Evolutionary conservation across 2,888 invertebrate genomes (phyloP).

Genomic region (Drosophila recens): DNA sequence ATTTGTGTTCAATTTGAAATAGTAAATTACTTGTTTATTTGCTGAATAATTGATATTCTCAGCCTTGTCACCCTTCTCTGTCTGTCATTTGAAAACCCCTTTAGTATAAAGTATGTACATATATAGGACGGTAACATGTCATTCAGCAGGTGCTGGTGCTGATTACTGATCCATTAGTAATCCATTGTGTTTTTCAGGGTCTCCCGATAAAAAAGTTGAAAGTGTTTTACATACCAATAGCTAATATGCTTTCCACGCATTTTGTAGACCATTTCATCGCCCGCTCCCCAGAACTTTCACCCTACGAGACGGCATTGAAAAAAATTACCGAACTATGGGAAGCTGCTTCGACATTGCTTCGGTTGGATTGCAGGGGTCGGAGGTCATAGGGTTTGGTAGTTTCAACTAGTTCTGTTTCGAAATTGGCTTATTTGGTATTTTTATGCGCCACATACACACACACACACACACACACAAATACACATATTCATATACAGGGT

Average conservation of each 20-base stretch:
- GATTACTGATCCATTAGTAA: neutral
- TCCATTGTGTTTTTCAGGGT: neutral
- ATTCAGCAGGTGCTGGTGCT: neutral
- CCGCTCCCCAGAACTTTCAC: neutral
- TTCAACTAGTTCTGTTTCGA: conserved; percentile 73
- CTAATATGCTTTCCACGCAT: conserved; percentile 16
- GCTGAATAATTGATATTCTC: too few relatives aligned
- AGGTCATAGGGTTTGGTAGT: conserved; percentile 15
- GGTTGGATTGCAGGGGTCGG: conserved; percentile 2
- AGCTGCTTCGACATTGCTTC: conserved; percentile 19
- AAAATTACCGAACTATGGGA: conserved; percentile 32
- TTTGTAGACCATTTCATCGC: neutral
- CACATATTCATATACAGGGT: conserved; percentile 15
- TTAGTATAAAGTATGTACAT: too few relatives aligned
- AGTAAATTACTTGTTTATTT: too few relatives aligned
- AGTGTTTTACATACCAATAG: conserved; percentile 5
- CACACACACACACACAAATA: conserved; percentile 20
- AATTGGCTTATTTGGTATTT: conserved; percentile 81
- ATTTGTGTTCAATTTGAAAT: too few relatives aligned
- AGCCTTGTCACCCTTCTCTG: too few relatives aligned
- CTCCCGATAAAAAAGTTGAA: neutral
- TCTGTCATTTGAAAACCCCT: too few relatives aligned
- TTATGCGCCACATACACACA: conserved; percentile 57
- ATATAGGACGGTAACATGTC: too few relatives aligned
- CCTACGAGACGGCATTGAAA: conserved; percentile 47